phyloP scores from a whole-genome alignment of 2,888 invertebrate species.

The Acrobasis repandana region DNA sequence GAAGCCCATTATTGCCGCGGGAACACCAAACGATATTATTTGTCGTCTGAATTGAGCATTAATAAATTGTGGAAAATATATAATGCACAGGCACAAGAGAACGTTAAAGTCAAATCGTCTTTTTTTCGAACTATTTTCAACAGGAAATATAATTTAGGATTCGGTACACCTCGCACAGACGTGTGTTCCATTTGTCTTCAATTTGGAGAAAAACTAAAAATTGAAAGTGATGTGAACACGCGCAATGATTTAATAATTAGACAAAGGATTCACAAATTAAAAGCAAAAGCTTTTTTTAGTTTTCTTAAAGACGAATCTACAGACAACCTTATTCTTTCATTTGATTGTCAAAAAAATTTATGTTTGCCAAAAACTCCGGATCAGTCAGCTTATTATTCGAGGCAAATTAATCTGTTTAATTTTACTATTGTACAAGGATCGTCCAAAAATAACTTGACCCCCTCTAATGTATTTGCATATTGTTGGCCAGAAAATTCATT shows the following conservation, averaged over 20 bases:
- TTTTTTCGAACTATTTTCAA: slow-evolving; percentile 9
- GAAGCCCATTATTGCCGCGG: slow-evolving; percentile 27
- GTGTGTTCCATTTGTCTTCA: slow-evolving; percentile 22
- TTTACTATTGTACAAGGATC: slow-evolving; percentile 28
- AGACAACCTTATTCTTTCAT: slow-evolving; percentile 20
- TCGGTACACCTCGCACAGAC: slow-evolving; percentile 12
- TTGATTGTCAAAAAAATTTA: slow-evolving; percentile 32
- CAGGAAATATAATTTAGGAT: slow-evolving; percentile 22
- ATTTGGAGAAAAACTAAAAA: slow-evolving; percentile 19
- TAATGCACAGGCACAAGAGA: slow-evolving; percentile 2
- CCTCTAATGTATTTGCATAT: too few species aligned
- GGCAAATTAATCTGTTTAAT: slow-evolving; percentile 28
- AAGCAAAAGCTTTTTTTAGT: slow-evolving; percentile 11
- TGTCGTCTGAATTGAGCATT: slow-evolving; percentile 21
- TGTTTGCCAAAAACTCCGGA: slow-evolving; percentile 29
- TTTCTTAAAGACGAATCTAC: slow-evolving; percentile 17
- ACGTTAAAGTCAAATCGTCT: too few species aligned
- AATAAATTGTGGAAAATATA: slow-evolving; percentile 23
- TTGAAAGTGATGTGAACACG: slow-evolving; percentile 3
- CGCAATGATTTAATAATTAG: slow-evolving; percentile 7
- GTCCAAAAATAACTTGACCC: too few species aligned
- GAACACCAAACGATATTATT: slow-evolving; percentile 24
- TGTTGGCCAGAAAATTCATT: too few species aligned
- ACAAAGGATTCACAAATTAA: slow-evolving; percentile 22
- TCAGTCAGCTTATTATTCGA: slow-evolving; percentile 26